Base-by-base conservation (phyloP, 1,140 invertebrate genomes). In the Ruditapes philippinarum region DNA sequence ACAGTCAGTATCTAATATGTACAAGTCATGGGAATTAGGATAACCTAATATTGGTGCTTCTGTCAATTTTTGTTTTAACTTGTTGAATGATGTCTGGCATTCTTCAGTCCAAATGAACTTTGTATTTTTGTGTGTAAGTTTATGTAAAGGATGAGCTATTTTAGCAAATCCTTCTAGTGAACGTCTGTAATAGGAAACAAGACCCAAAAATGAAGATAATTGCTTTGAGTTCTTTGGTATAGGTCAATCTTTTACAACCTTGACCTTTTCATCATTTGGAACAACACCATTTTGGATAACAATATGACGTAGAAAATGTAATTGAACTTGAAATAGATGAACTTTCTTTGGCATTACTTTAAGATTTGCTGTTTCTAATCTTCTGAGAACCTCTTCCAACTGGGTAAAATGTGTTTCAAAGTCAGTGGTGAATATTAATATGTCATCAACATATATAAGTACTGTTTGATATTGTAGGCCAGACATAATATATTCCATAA, bases 241-340 rank as follows among this genome's bases (percentile, higher is more conserved):
- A 42, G 57, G 76, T 70, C 85, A 74, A 2, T 89, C 36, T 83
- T 68, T 40, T 92, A 96, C 95, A 5, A 95, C 93, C 31, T 88
- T 57, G n/a, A 96, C 86, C 87, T 96, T 96, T 14, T 94, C 92
- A 0, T 95, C 95, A 91, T 96, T 94, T 0, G 94, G 90, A 38
- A 90, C 65, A 2, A 96, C 33, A 14, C 96, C 96, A 22, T 94
- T 70, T n/a, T 51, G 62, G 62, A 70, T 60, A 19, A 95, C 83
- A n/a, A 89, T 42, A 51, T 93, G 88, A 62, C 94, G 91, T 28
- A 95, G 51, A 65, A 91, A 90, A 12, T 81, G 78, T 11, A 92
- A 36, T 79, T 78, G 14, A n/a, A 80, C 28, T 7, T 65, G 17
- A 19, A 79, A 36, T n/a, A 89, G 45, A 45, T 51, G n/a, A 25